phyloP scores from a whole-genome alignment of 1,140 invertebrate genomes.

The Plodia interpunctella region DNA sequence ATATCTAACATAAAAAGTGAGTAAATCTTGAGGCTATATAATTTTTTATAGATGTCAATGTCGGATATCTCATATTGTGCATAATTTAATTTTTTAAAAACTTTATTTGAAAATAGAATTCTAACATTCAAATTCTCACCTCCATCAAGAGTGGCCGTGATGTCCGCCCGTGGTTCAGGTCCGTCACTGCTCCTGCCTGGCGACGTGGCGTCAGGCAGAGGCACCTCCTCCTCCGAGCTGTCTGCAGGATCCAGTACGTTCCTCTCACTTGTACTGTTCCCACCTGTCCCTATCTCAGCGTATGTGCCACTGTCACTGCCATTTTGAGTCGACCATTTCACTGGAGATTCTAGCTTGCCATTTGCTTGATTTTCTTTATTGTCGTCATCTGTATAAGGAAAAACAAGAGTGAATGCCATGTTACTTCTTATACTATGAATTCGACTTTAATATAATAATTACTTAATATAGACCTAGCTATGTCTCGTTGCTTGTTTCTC shows the following conservation, averaged over 20 bases:
- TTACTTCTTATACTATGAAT: too few species aligned
- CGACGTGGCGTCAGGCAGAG: constrained; percentile 61
- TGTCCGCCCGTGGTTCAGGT: constrained; percentile 64
- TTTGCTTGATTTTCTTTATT: constrained; percentile 72
- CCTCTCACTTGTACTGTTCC: constrained; percentile 54
- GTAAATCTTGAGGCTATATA: too few species aligned
- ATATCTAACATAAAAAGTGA: too few species aligned
- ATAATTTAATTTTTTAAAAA: too few species aligned
- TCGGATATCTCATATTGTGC: too few species aligned
- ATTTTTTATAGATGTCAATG: too few species aligned
- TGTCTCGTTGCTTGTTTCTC: too few species aligned
- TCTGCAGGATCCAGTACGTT: constrained; percentile 65
- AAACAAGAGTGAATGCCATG: neutral
- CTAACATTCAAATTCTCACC: constrained; percentile 33
- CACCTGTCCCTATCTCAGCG: constrained; percentile 60
- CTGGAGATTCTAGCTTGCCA: constrained; percentile 63
- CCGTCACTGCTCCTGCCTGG: constrained; percentile 67
- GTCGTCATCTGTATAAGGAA: constrained; percentile 51
- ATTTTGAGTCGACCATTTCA: constrained; percentile 65
- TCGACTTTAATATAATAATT: too few species aligned
- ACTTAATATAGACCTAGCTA: too few species aligned
- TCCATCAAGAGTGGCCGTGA: constrained; percentile 62
- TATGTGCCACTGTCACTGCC: constrained; percentile 70
- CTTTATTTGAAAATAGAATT: too few species aligned
- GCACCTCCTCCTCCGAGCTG: constrained; percentile 68